Evolutionary conservation across 1,140 invertebrate genomes (phyloP).

Genomic region (Palaemon carinicauda): DNA sequence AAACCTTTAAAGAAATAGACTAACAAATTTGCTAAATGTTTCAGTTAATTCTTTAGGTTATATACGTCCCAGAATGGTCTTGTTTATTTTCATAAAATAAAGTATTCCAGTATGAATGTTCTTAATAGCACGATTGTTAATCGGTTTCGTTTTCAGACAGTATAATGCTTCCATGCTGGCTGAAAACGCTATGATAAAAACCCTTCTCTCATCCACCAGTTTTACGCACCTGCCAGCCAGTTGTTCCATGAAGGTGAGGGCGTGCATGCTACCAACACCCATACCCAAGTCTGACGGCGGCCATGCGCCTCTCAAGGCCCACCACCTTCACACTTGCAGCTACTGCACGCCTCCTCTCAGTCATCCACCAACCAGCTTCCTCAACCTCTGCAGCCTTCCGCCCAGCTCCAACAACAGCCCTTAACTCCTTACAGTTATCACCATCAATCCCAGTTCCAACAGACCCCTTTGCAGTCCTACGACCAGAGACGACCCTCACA

Average conservation of each 20-base stretch:
- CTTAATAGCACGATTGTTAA: not conserved
- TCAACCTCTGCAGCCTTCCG: not conserved
- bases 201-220: not conserved
- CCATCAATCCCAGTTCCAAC: not conserved
- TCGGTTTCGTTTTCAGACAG: not conserved
- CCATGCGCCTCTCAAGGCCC: constrained; percentile 40
- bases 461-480: constrained; percentile 24
- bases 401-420: not conserved
- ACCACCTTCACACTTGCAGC: constrained; percentile 34
- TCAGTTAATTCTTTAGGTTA: too few species aligned
- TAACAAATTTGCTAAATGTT: too few species aligned
- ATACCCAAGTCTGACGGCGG: constrained; percentile 51
- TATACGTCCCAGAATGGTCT: too few species aligned
- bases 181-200: not conserved
- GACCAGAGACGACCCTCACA: constrained; percentile 38
- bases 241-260: constrained; percentile 24
- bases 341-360: constrained; percentile 24
- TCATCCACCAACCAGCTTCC: not conserved
- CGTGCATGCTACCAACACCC: constrained; percentile 40
- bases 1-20: too few species aligned
- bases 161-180: not conserved
- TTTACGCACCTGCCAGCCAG: constrained; percentile 45
- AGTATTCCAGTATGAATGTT: too few species aligned
- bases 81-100: too few species aligned
- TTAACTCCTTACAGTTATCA: not conserved